These are phyloP conservation scores for Catocala sponsa DNA, from an alignment of 2,888 invertebrate genomes.

Conservation along the genomic window DNA sequence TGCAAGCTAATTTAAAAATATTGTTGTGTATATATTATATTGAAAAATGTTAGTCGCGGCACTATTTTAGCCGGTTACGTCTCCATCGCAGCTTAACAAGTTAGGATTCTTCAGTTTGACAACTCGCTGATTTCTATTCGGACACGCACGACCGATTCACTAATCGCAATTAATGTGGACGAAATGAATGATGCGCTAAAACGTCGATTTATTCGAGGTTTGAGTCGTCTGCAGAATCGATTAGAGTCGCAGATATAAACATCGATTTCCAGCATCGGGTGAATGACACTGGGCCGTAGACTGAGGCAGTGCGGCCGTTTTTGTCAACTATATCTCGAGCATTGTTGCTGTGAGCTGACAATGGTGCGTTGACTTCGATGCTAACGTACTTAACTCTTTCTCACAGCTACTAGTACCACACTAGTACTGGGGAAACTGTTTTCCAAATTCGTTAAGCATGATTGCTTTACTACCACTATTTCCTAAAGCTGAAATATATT, in stretches of 20 bases:
- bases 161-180: constrained; percentile 51
- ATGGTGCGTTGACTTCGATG: constrained; percentile 56
- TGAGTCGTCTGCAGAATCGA: constrained; percentile 58
- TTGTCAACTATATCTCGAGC: constrained; percentile 61
- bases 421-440: neutral
- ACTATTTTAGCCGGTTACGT: no score
- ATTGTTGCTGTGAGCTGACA: constrained; percentile 62
- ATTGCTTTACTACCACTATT: neutral
- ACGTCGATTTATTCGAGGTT: constrained; percentile 49
- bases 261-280: constrained; percentile 69
- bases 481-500: no score
- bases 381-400: constrained; percentile 41
- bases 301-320: constrained; percentile 51
- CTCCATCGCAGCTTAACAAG: no score
- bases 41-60: no score
- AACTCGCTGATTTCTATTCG: constrained; percentile 28
- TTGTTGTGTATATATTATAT: no score
- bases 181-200: constrained; percentile 49
- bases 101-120: neutral
- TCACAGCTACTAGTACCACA: neutral
- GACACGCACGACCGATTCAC: constrained; percentile 43
- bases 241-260: constrained; percentile 62
- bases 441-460: constrained; percentile 6
- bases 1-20: no score
- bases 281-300: constrained; percentile 63